Conservation (phyloP, 1,140 invertebrate genomes). For the Brachionus rotundiformis region DNA sequence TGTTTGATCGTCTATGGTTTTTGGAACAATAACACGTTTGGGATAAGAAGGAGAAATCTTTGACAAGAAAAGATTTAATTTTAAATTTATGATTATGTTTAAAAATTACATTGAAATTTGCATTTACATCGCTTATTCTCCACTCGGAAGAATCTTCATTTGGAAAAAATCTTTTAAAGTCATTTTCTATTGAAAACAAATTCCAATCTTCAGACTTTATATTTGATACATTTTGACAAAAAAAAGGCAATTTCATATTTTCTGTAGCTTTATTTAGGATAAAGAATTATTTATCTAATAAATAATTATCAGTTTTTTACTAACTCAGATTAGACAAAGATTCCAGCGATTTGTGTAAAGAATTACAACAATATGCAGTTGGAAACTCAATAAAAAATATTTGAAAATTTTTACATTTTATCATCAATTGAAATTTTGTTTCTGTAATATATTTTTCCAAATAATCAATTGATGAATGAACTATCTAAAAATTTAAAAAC, state of each 20-base stretch:
- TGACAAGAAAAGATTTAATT: not conserved
- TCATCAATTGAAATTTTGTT: slow-evolving; percentile 19
- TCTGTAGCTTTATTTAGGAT: not conserved
- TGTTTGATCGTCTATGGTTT: slow-evolving; percentile 4
- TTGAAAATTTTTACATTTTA: slow-evolving; percentile 50
- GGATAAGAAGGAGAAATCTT: slow-evolving; percentile 42
- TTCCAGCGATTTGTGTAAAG: slow-evolving; percentile 40
- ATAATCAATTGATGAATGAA: slow-evolving; percentile 42
- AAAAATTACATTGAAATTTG: slow-evolving; percentile 32
- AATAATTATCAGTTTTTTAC: not conserved
- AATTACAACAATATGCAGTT: slow-evolving; percentile 14
- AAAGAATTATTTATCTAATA: not conserved
- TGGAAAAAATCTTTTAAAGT: not conserved
- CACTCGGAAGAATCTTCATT: not conserved
- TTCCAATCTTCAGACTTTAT: slow-evolving; percentile 11
- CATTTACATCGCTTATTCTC: slow-evolving; percentile 41
- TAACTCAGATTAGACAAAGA: slow-evolving; percentile 39
- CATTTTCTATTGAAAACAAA: slow-evolving; percentile 19
- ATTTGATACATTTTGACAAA: slow-evolving; percentile 12
- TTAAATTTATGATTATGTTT: no score
- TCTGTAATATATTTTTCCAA: slow-evolving; percentile 3
- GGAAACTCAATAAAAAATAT: slow-evolving; percentile 39
- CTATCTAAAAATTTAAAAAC: not conserved
- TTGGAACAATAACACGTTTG: slow-evolving; percentile 1
- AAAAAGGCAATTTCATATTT: slow-evolving; percentile 49